Evolutionary conservation across 1,140 invertebrate genomes (phyloP).

Genomic region (Psix sp.): DNA sequence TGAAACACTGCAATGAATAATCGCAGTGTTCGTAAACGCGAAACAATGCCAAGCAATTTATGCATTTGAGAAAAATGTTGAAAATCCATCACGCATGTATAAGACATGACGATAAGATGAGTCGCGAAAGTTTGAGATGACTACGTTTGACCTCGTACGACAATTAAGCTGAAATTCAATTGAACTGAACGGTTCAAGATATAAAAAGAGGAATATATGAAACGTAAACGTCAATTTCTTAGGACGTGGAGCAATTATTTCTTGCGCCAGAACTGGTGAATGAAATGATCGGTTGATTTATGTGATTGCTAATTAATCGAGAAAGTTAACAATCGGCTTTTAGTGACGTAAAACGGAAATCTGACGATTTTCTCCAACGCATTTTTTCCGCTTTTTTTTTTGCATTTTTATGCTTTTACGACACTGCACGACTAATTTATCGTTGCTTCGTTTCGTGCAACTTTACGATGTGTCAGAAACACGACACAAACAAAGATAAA

Average conservation of each 20-base stretch:
- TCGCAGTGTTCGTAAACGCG: conserved; percentile 19
- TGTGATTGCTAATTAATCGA: conserved; percentile 39
- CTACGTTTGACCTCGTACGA: too few relatives aligned
- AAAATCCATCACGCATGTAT: conserved; percentile 1
- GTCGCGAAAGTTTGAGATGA: too few relatives aligned
- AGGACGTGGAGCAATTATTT: conserved; percentile 11
- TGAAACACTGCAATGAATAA: conserved; percentile 14
- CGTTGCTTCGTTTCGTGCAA: conserved; percentile 13
- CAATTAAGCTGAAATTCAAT: conserved; percentile 6
- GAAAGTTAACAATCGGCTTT: conserved; percentile 12
- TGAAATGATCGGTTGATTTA: conserved; percentile 34
- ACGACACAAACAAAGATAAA: conserved; percentile 22
- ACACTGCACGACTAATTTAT: conserved; percentile 30
- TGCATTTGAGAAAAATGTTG: neutral
- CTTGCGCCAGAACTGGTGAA: conserved; percentile 29
- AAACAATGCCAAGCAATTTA: conserved; percentile 16
- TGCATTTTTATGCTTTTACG: conserved; percentile 34
- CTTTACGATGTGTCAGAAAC: conserved; percentile 36
- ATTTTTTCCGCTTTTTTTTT: neutral
- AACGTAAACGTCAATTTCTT: conserved; percentile 33
- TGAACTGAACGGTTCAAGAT: conserved; percentile 17
- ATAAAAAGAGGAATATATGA: conserved; percentile 17
- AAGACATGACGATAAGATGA: too few relatives aligned
- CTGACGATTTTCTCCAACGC: conserved; percentile 1
- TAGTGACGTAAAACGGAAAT: conserved; percentile 33